Evolutionary conservation across 1,140 invertebrate genomes (phyloP).

Genomic region (Megathymus violae): DNA sequence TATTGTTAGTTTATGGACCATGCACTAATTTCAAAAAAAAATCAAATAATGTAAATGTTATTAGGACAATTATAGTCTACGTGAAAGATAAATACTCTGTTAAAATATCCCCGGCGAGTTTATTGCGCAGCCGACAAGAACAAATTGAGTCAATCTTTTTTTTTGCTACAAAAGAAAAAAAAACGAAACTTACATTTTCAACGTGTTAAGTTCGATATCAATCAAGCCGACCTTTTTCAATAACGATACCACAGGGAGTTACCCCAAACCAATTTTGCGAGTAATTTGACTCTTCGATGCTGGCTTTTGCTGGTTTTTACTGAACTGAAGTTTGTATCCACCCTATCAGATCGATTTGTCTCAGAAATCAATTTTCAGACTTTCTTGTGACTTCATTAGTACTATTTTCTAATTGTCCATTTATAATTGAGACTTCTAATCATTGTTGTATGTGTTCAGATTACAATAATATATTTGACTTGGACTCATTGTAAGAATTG

Average conservation of each 20-base stretch:
- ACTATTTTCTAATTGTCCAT: conserved; percentile 10
- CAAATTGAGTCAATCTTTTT: conserved; percentile 80
- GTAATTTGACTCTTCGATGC: conserved; percentile 70
- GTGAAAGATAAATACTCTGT: conserved; percentile 74
- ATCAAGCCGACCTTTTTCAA: conserved; percentile 80
- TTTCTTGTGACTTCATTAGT: background rate
- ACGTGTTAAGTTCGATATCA: conserved; percentile 79
- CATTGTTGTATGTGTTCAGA: too few species aligned
- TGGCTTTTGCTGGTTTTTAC: conserved; percentile 54
- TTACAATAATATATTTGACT: too few species aligned
- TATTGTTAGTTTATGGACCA: too few species aligned
- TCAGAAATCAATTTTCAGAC: conserved; percentile 16
- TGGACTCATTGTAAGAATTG: background rate
- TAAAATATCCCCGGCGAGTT: conserved; percentile 74
- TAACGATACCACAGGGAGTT: conserved; percentile 70
- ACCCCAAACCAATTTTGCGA: conserved; percentile 70
- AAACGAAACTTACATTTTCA: conserved; percentile 74
- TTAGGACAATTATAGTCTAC: conserved; percentile 65
- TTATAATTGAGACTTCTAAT: too few species aligned
- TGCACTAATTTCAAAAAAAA: too few species aligned
- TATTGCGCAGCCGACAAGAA: conserved; percentile 78
- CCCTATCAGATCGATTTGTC: conserved; percentile 28
- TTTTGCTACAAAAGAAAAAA: conserved; percentile 74
- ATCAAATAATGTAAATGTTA: conserved; percentile 63
- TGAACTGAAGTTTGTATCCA: conserved; percentile 25